Evolutionary conservation across 2,888 invertebrate genomes (phyloP), one percentile per base, ranked within the genome.

Genomic region (Arctia plantaginis): DNA sequence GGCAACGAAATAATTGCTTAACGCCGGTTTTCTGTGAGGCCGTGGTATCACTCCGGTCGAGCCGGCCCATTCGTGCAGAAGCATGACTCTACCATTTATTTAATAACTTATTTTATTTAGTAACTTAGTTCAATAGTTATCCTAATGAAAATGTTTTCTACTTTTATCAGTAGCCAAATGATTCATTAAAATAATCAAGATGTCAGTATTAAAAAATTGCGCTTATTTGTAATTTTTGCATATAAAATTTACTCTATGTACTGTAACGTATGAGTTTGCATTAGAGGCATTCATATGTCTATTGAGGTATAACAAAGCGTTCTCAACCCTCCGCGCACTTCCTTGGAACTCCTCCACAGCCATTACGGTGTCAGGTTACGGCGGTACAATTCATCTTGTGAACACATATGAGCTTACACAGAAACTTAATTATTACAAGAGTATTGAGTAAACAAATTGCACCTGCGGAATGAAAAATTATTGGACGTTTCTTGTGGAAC

Each of bases 291-390:
- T n/a, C 66, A 67, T 59, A 20, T 20, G 66, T 70, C 65, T 76
- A 74, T 64, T 35, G 41, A 74, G 73, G 66, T 81, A 66, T 67
- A 70, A 39, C 74, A 47, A 47, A 83, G 81, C 64, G 73, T 71
- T 51, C 65, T 65, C 64, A 15, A 65, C n/a, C 71, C 47, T 44
- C 71, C 23, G 62, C 30, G 33, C 41, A 39, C 69, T 51, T 35
- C 35, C 33, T 65, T 51, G 27, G 30, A 35, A 44, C 74, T 73
- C 47, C 44, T 47, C 30, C 39, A 23, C 12, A 20, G 65, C 76
- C 77, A 82, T 81, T 83, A 82, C 77, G 76, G 84, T 78, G 82
- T 83, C 77, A 70, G 66, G 77, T 84, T 81, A 81, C 84, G 69
- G 27, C 71, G 73, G 71, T 6, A n/a, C 73, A 41, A 72, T 72